Evolutionary conservation across 2,797 vertebrate genomes (phyloP), one percentile per base, ranked within the genome.

Genomic region (Coreius guichenoti): DNA sequence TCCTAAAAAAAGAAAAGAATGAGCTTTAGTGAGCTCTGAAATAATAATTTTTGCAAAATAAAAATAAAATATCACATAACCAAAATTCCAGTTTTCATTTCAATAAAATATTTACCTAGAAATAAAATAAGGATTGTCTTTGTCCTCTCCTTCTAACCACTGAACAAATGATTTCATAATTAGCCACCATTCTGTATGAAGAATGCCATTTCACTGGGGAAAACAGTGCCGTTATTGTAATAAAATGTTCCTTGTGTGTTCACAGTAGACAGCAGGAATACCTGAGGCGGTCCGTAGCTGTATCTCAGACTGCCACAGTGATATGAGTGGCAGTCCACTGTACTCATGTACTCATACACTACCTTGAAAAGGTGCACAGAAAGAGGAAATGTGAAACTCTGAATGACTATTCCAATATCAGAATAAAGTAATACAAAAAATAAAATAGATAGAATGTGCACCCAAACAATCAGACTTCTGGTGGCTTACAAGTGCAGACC

Each of bases 231-330:
- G 56, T 31, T 75, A 65, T 39, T 88, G 39, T 86, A 86, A 86
- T 87, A 72, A 61, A 69, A 88, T 87, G 77, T 39, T 78, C 75
- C 88, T 92, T 73, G 85, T 81, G 61, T 90, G 92, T 94, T 96
- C 93, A 96, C 95, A 95, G 94, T 95, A 95, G 91, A 93, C 90
- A 76, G 91, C 85, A 91, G 87, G 91, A 92, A 94, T 95, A 94
- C 95, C 95, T 95, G 95, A 95, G 95, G 89, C 91, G 92, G 90
- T 92, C 89, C 92, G 90, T 89, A 92, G 63, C 63, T 91, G 91
- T 92, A 90, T 91, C 89, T 92, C 49, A 80, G 77, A 89, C 86
- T 82, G 91, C 93, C 91, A 92, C 92, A 94, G 92, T 92, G 90
- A 89, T 87, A 31, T 86, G 90, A 77, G 61, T 56, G 45, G 90